These are phyloP conservation scores for Sterrhoptilus dennistouni DNA, from an alignment of 2,113 vertebrate species.

Conservation along the genomic window DNA sequence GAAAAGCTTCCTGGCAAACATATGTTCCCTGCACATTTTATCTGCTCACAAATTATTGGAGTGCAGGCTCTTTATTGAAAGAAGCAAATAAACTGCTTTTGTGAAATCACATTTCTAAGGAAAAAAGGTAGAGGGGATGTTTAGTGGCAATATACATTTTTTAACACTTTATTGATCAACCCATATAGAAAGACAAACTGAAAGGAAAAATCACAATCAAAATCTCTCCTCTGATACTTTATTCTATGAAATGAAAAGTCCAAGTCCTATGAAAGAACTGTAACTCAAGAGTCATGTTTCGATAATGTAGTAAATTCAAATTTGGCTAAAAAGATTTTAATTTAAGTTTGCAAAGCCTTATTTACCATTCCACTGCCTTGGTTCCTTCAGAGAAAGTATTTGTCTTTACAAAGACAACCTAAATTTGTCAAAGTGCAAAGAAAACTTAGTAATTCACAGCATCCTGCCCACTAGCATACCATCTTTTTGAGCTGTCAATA, in stretches of 20 bases:
- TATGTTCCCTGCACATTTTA: background rate
- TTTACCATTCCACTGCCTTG: background rate
- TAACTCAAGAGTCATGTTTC: background rate
- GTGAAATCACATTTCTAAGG: background rate
- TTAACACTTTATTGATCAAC: background rate
- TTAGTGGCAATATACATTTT: background rate
- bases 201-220: background rate
- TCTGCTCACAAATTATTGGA: background rate
- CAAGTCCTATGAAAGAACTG: background rate
- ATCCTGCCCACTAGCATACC: background rate
- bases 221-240: background rate
- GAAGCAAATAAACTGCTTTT: slow-evolving; percentile 5
- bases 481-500: slow-evolving; percentile 45
- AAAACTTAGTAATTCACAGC: slow-evolving; percentile 36
- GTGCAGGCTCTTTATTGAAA: background rate
- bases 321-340: slow-evolving; percentile 10
- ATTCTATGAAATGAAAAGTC: background rate
- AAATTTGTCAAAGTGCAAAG: slow-evolving; percentile 45
- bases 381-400: background rate
- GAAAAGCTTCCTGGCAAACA: slow-evolving; percentile 29
- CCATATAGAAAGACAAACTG: background rate
- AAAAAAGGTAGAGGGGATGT: background rate
- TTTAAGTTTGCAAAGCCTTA: background rate
- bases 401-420: slow-evolving; percentile 23
- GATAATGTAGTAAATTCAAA: background rate